Evolutionary conservation across 2,888 invertebrate species (phyloP).

Genomic region (Drosophila incognita): DNA sequence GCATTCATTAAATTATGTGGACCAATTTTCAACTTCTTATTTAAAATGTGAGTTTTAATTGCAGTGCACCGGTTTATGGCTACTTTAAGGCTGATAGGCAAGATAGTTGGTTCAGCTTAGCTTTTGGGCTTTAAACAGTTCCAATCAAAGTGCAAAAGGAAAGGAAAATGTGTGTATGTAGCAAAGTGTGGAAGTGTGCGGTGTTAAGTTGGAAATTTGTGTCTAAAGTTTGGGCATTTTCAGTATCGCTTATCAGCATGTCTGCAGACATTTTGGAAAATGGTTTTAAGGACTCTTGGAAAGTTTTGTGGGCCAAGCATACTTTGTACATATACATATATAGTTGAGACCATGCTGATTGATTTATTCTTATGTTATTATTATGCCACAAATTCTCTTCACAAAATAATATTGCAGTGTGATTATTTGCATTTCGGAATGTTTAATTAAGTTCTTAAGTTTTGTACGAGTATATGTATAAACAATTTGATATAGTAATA

Average conservation of each 20-base stretch:
- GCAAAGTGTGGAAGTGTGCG: constrained; percentile 31
- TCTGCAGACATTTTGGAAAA: constrained; percentile 6
- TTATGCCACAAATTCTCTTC: constrained; percentile 70
- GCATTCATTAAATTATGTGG: constrained; percentile 24
- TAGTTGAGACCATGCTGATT: constrained; percentile 43
- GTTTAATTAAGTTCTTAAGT: constrained; percentile 26
- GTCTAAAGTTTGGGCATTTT: constrained; percentile 23
- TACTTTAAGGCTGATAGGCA: constrained; percentile 50
- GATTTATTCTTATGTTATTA: constrained; percentile 15
- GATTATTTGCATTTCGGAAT: constrained; percentile 54
- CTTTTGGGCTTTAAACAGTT: constrained; percentile 21
- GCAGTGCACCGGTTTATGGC: constrained; percentile 36
- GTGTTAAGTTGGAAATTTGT: constrained; percentile 25
- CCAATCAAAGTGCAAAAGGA: constrained; percentile 57
- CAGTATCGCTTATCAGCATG: constrained; percentile 7
- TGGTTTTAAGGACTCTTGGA: not conserved
- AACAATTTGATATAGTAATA: constrained; percentile 47
- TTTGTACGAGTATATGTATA: constrained; percentile 29
- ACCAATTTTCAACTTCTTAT: constrained; percentile 11
- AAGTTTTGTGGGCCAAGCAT: not conserved
- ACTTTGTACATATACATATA: constrained; percentile 5
- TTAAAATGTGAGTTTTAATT: constrained; percentile 15
- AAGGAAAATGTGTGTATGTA: constrained; percentile 28
- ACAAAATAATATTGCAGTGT: constrained; percentile 82
- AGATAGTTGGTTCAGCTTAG: constrained; percentile 12